phyloP scores from a whole-genome alignment of 2,888 invertebrate species.

The Ornithoptera priamus region DNA sequence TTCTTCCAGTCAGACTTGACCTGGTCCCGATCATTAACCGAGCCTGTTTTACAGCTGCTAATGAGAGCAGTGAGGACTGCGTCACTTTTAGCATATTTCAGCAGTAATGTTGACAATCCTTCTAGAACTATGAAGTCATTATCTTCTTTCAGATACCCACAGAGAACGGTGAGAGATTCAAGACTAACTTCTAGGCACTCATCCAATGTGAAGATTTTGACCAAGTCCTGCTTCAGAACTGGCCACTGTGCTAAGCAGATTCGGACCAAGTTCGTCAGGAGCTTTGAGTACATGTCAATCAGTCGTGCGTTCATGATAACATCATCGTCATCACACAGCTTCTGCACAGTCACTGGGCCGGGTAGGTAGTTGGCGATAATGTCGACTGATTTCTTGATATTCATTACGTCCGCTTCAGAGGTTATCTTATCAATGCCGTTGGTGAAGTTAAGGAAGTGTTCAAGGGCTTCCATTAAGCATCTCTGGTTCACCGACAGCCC shows the following conservation, averaged over 20 bases:
- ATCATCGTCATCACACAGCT: constrained; percentile 78
- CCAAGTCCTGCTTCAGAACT: constrained; percentile 50
- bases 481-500: constrained; percentile 34
- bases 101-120: constrained; percentile 63
- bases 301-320: constrained; percentile 50
- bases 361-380: constrained; percentile 58
- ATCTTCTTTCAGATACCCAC: constrained; percentile 70
- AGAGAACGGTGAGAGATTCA: constrained; percentile 71
- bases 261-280: constrained; percentile 72
- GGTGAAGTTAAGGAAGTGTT: constrained; percentile 53
- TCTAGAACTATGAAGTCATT: constrained; percentile 48
- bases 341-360: constrained; percentile 83
- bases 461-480: constrained; percentile 43
- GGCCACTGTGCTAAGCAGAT: constrained; percentile 81
- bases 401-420: constrained; percentile 50
- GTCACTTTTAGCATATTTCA: constrained; percentile 78
- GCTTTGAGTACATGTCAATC: constrained; percentile 66
- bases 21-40: constrained; percentile 33
- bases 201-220: constrained; percentile 76
- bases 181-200: constrained; percentile 68
- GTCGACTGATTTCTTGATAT: constrained; percentile 40
- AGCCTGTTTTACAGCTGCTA: constrained; percentile 45
- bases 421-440: constrained; percentile 51
- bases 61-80: constrained; percentile 75
- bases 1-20: constrained; percentile 66